Evolutionary conservation across 2,797 vertebrate genomes (phyloP), one percentile per base, ranked within the genome.

Genomic region (Threskiornis aethiopicus): DNA sequence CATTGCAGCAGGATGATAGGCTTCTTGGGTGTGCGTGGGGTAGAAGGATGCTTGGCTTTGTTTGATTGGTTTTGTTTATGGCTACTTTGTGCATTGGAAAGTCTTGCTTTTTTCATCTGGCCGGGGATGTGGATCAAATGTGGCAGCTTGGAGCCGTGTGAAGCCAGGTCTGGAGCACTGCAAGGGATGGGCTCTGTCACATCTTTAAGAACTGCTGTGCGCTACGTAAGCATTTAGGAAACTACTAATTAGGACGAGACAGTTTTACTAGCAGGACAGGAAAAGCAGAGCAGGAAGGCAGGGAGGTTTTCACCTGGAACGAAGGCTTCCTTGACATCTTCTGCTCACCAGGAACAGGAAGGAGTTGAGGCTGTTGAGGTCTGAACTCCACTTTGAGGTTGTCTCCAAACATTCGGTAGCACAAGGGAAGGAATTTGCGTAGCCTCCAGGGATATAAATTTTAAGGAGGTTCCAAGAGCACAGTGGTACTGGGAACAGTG

Each of bases 271-370:
- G 75, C 58, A 88, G 79, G 72, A 75, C 64, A 59, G 93, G 69
- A 91, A 90, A 76, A 84, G 51, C 67, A 75, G 42, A 82, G 25
- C 42, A 87, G 84, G 54, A 87, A 52, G 33, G 10, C 28, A 69
- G n/a, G 52, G 39, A 67, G 76, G 81, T 96, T 89, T 80, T 92
- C 59, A 87, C 59, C 52, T 92, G 49, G 16, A 91, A 58, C 0
- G 8, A 67, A 80, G 55, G 35, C 78, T 81, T 64, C 51, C 66
- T 83, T 83, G 51, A 57, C 29, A 42, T 79, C 52, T 69, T 93
- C 54, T 37, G 35, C 79, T 95, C 84, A 89, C 86, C 65, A 89
- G 66, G 65, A 87, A 55, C 52, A 84, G 88, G 90, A 94, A 84
- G 31, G 72, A 86, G 51, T 66, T 83, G 67, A 93, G 67, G 66